Conservation (phyloP, 2,888 invertebrate genomes). For the Microchrysa polita region DNA sequence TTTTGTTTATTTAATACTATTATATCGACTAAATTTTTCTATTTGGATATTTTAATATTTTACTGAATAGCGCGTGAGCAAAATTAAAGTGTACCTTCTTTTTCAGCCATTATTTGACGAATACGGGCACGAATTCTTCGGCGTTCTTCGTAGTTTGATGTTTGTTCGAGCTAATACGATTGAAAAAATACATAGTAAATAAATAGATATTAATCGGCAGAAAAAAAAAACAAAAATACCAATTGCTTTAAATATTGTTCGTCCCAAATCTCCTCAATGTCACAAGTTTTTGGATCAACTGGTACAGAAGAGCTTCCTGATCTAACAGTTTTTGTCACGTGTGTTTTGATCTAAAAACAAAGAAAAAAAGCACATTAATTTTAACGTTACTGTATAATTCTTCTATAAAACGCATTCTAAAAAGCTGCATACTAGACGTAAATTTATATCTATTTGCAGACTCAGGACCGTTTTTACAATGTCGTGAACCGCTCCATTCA, state of each 20-base stretch:
- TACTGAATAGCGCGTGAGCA: background rate
- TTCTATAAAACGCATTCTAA: too few relatives aligned
- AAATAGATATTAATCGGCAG: background rate
- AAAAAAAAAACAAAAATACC: slow-evolving; percentile 66
- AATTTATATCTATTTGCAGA: too few relatives aligned
- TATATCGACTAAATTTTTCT: background rate
- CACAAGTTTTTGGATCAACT: slow-evolving; percentile 68
- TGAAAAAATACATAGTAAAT: slow-evolving; percentile 12
- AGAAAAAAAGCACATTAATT: slow-evolving; percentile 33
- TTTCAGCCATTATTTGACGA: slow-evolving; percentile 85
- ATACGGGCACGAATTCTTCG: slow-evolving; percentile 82
- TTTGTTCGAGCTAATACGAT: slow-evolving; percentile 78
- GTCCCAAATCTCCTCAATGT: slow-evolving; percentile 81
- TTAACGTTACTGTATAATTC: too few relatives aligned
- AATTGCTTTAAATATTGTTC: slow-evolving; percentile 75
- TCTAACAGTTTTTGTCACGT: slow-evolving; percentile 63
- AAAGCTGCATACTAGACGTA: background rate
- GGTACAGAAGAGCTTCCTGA: slow-evolving; percentile 63
- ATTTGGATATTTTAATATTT: background rate
- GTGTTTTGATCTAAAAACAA: slow-evolving; percentile 66
- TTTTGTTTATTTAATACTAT: slow-evolving; percentile 11
- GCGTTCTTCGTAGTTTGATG: slow-evolving; percentile 87
- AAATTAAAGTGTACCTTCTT: slow-evolving; percentile 73
- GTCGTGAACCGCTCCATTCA: too few relatives aligned
- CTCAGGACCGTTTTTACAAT: too few relatives aligned